Evolutionary conservation across 2,797 vertebrate species (phyloP), one percentile per base, ranked within the genome.

Genomic region (Periparus ater): DNA sequence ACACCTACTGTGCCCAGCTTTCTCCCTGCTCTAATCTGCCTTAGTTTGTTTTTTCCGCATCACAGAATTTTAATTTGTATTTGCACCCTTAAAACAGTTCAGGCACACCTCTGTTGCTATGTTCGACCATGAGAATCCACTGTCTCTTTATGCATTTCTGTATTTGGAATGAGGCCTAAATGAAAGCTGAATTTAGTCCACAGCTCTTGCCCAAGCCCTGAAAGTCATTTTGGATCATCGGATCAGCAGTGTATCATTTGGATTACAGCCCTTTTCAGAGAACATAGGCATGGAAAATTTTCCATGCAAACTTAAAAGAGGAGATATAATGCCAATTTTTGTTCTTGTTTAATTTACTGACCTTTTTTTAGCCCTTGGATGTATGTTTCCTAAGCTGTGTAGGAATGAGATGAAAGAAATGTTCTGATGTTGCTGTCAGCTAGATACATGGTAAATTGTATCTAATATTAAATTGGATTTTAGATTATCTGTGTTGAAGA

Each of bases 291-390:
- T 34, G 32, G 60, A 68, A 94, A 93, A 92, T 75, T 80, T 86
- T 78, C 77, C 34, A 22, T 66, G 70, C 70, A 95, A 92, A 95
- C 71, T 92, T 90, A 42, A 95, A 92, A 92, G 75, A 89, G 74
- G 79, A 91, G 44, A 66, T 26, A 48, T 81, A 83, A 94, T 84
- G 60, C 75, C 62, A 66, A 30, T 18, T 93, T 95, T 88, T 94
- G 58, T 89, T 95, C 72, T 91, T 93, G 38, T 86, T 94, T 89
- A 95, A 96, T 93, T 94, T 95, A 81, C 67, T 77, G 72, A 89
- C 77, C 77, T 76, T 92, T 89, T 93, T 77, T 38, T 54, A 93
- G 71, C 51, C 63, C 65, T 80, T 62, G 47, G 60, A 91, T 75
- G 13, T 80, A 42, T 74, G 40, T 73, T 92, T 92, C 81, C 91